Evolutionary conservation across 2,888 invertebrate species (phyloP), one percentile per base, ranked within the genome.

Genomic region (Hedychridium roseum): DNA sequence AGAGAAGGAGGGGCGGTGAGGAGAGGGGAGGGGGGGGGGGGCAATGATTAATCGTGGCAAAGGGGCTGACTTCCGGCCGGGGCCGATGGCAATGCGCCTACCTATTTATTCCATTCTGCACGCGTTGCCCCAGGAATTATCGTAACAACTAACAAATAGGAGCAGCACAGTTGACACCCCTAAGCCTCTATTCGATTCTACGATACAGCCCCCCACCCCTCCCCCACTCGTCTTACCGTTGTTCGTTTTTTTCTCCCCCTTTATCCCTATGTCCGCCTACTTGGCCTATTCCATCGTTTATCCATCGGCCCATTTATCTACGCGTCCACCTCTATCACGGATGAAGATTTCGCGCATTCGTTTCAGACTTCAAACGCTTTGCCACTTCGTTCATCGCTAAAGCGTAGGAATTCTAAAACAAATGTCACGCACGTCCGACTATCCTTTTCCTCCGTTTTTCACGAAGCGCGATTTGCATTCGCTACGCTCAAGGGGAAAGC

Each of bases 341-440:
- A 64, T 59, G 68, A 67, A 67, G 63, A 52, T 68, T 72, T 67
- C 71, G 73, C 66, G 70, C 74, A 76, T 88, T 83, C 80, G 92
- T 91, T 91, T 91, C 90, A 92, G 92, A 92, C 92, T 91, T 91
- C 92, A 90, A 91, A 92, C 92, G 92, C 92, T 92, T 92, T 92
- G 89, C 92, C 91, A 85, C 84, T 79, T 79, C 64, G 68, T 81
- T 80, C 76, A 81, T 80, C 88, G 91, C 92, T 92, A 92, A 92
- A 92, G 92, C 92, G 92, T 92, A 92, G 91, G 92, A 92, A 92
- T 92, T 92, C 92, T 92, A 92, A 92, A 91, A 82, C 89, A 81
- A 85, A 88, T 77, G 76, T 84, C 81, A 78, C 76, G 76, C 63
- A 54, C 9, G 27, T n/a, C n/a, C n/a, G n/a, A n/a, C n/a, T n/a